Conservation (phyloP, 2,113 vertebrate species). For the Corythaixoides concolor region DNA sequence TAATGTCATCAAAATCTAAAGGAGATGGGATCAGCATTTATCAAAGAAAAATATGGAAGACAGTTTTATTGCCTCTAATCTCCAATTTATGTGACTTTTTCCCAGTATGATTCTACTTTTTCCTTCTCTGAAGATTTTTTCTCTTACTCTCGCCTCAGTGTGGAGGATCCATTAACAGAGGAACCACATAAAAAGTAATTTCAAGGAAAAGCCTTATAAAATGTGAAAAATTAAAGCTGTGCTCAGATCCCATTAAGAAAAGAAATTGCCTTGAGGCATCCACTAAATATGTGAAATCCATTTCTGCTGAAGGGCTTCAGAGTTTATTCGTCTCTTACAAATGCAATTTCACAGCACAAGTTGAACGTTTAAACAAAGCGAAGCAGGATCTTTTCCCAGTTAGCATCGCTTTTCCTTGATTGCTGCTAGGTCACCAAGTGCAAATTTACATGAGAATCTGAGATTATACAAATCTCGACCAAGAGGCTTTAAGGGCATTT, state of each 20-base stretch:
- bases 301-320: conserved; percentile 60
- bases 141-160: neutral
- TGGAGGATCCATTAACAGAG: conserved; percentile 56
- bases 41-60: conserved; percentile 31
- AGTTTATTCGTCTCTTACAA: conserved; percentile 64
- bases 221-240: conserved; percentile 70
- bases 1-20: conserved; percentile 17
- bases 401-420: conserved; percentile 21
- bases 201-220: conserved; percentile 61
- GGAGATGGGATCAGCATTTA: neutral
- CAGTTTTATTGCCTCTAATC: conserved; percentile 38
- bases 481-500: conserved; percentile 20
- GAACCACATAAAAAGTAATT: conserved; percentile 66
- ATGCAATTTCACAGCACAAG: conserved; percentile 61
- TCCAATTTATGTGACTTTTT: conserved; percentile 26
- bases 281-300: conserved; percentile 70
- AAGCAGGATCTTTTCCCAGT: conserved; percentile 27
- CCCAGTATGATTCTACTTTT: conserved; percentile 10
- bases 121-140: conserved; percentile 10
- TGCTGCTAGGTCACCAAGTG: conserved; percentile 33
- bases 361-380: conserved; percentile 51
- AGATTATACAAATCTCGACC: conserved; percentile 44
- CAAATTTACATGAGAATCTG: conserved; percentile 47
- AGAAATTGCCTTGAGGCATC: conserved; percentile 67
- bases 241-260: conserved; percentile 62